These are phyloP conservation scores for Galeopsomyia nigrocyanea DNA, from an alignment of 2,888 invertebrate genomes.

Conservation along the genomic window DNA sequence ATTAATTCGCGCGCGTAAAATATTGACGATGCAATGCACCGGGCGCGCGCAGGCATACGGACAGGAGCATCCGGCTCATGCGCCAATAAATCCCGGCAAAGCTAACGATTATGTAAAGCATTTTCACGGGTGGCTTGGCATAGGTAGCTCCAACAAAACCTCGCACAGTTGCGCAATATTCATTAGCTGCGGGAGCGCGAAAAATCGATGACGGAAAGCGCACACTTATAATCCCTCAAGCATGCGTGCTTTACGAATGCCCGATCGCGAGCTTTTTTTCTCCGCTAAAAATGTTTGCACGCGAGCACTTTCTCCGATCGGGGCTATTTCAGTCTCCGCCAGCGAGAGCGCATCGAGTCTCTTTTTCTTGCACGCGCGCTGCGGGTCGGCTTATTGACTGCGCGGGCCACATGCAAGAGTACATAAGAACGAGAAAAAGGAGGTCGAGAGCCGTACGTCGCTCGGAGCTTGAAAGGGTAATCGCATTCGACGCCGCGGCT, in stretches of 20 bases:
- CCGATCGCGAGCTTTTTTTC: too few relatives aligned
- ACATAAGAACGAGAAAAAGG: conserved; percentile 8
- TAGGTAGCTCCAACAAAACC: conserved; percentile 38
- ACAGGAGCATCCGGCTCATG: conserved; percentile 50
- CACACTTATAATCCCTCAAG: background rate
- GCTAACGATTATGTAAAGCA: conserved; percentile 58
- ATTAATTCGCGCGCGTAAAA: too few relatives aligned
- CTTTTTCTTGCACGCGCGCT: too few relatives aligned
- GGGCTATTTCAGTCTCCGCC: too few relatives aligned
- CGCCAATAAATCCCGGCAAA: conserved; percentile 44
- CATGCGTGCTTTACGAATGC: too few relatives aligned
- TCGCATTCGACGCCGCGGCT: conserved; percentile 20
- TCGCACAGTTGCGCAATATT: background rate
- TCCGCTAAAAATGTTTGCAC: background rate
- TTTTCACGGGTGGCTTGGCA: conserved; percentile 58
- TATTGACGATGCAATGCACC: too few relatives aligned
- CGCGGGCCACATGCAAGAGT: too few relatives aligned
- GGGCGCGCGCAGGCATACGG: too few relatives aligned
- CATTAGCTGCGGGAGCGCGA: conserved; percentile 1
- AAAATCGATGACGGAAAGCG: background rate
- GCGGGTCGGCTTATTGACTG: too few relatives aligned
- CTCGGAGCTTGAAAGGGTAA: conserved; percentile 11
- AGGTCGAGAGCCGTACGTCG: conserved; percentile 2
- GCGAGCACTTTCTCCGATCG: conserved; percentile 8
- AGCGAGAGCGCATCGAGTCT: too few relatives aligned